Percentiles rank a stretch among this genome's conserved stretches.
Conservation (phyloP, 2,113 vertebrate genomes). For the Alethe diademata region DNA sequence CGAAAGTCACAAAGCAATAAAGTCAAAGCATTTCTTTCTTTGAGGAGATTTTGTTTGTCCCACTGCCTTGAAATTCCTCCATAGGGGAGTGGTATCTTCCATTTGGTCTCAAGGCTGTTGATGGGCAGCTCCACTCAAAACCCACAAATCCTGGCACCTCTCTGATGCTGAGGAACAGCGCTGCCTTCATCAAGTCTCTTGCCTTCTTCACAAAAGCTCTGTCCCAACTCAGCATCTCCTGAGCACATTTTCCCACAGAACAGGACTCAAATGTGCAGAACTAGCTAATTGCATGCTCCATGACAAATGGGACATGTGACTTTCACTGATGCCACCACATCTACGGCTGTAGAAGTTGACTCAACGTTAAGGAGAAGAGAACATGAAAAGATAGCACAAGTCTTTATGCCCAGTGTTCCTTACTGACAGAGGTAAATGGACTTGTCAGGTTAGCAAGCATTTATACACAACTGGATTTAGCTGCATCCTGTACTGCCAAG, state of each 20-base stretch:
- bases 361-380: background rate
- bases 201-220: background rate
- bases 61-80: background rate
- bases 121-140: background rate
- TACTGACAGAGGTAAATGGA: background rate
- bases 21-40: background rate
- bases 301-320: background rate
- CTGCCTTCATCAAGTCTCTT: background rate
- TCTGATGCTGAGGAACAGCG: accelerated
- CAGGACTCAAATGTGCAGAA: background rate
- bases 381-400: background rate
- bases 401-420: background rate
- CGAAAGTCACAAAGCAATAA: background rate
- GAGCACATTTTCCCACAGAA: background rate
- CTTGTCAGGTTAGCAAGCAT: background rate
- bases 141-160: background rate
- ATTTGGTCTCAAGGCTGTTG: background rate
- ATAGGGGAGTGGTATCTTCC: background rate
- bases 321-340: background rate
- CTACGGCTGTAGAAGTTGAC: background rate
- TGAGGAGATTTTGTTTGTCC: background rate
- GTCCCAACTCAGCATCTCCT: background rate
- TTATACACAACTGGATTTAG: background rate
- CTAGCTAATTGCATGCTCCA: background rate
- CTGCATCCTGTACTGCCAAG: background rate